Base-by-base conservation (phyloP, 1,140 invertebrate species). In the Oryzaephilus surinamensis region DNA sequence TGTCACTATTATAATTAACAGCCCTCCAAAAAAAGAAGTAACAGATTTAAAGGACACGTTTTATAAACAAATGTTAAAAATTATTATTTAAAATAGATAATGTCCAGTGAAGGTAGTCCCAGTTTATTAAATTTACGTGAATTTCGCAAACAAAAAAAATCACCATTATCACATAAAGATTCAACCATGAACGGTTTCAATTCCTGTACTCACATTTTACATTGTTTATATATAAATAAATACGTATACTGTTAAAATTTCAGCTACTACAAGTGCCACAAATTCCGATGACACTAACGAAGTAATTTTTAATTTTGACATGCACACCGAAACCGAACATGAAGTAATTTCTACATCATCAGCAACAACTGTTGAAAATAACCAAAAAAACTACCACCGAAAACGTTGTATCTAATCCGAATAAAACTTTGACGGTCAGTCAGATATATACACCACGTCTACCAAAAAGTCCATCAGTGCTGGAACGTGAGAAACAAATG, bases 401-500 rank as follows among this genome's bases (percentile, higher is more conserved):
- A n/a, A n/a, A n/a, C n/a, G n/a, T n/a, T n/a, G n/a, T n/a, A n/a
- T n/a, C n/a, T n/a, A n/a, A n/a, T n/a, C n/a, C n/a, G n/a, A n/a
- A n/a, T n/a, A n/a, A n/a, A n/a, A n/a, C n/a, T n/a, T n/a, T n/a
- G n/a, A n/a, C n/a, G n/a, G n/a, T n/a, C n/a, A n/a, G n/a, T n/a
- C n/a, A n/a, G n/a, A n/a, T n/a, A n/a, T n/a, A n/a, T n/a, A n/a
- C n/a, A n/a, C n/a, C n/a, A n/a, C n/a, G n/a, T n/a, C n/a, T n/a
- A n/a, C n/a, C n/a, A 38, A 55, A 57, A 37, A 48, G 47, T 24
- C 50, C 52, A 19, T 32, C 39, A 8, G 49, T 60, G 12, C 27
- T 53, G 6, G 55, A 60, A 21, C 56, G 56, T 31, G 60, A 60
- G 32, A 50, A 51, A 19, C 51, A 60, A 36, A 50, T 62, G 48